Conservation (phyloP, 2,113 vertebrate genomes). For the Ceyx melanurus region DNA sequence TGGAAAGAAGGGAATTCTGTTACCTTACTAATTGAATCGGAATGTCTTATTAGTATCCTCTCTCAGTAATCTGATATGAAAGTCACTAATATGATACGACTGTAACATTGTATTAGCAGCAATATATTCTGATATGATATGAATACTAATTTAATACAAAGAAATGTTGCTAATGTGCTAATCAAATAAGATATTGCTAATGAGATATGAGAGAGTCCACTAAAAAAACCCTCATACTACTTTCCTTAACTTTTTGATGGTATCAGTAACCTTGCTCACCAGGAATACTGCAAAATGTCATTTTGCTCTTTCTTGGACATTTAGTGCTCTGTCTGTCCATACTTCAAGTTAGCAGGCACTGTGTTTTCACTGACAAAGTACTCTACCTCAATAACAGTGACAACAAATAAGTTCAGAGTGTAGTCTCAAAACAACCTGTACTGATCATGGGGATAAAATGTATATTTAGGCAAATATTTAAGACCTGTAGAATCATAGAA, state of each 20-base stretch:
- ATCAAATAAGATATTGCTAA: constrained; percentile 71
- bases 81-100: constrained; percentile 77
- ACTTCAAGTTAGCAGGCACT: background rate
- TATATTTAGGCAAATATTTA: background rate
- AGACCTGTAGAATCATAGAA: background rate
- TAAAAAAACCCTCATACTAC: constrained; percentile 42
- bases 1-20: constrained; percentile 72
- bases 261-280: background rate
- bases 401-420: background rate
- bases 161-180: constrained; percentile 73
- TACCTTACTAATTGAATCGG: constrained; percentile 76
- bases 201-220: constrained; percentile 63
- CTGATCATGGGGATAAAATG: fast-evolving
- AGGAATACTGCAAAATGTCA: background rate
- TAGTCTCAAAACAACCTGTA: background rate
- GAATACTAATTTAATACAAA: constrained; percentile 77
- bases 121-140: constrained; percentile 74
- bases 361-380: background rate
- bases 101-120: constrained; percentile 73
- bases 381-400: background rate
- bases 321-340: background rate
- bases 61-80: constrained; percentile 79
- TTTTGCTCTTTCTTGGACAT: background rate
- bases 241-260: constrained; percentile 42
- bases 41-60: constrained; percentile 76